Conservation (phyloP, 2,797 vertebrate genomes). For the Oophaga sylvatica region DNA sequence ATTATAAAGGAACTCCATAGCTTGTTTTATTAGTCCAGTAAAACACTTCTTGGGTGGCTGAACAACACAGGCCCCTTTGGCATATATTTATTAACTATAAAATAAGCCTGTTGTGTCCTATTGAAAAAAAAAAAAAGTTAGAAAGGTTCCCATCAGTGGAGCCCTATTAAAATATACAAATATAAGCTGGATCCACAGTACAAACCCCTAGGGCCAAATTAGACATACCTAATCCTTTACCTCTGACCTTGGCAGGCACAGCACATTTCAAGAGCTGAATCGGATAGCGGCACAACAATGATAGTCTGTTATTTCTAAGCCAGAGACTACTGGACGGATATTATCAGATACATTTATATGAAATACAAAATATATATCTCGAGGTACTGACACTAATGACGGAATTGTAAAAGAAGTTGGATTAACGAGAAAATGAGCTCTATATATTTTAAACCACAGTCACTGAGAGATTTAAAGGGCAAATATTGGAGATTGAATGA, state of each 20-base stretch:
- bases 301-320: conserved; percentile 48
- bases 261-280: conserved; percentile 53
- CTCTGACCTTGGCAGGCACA: conserved; percentile 58
- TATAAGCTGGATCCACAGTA: conserved; percentile 58
- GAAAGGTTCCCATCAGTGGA: conserved; percentile 59
- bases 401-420: conserved; percentile 26
- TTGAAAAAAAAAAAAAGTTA: conserved; percentile 57
- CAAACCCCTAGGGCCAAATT: conserved; percentile 60
- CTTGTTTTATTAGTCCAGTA: conserved; percentile 61
- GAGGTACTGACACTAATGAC: conserved; percentile 34
- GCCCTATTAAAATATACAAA: conserved; percentile 61
- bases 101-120: conserved; percentile 60
- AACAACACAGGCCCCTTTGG: conserved; percentile 56
- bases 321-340: conserved; percentile 48
- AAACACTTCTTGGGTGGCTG: conserved; percentile 62
- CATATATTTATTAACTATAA: conserved; percentile 60
- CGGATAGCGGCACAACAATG: conserved; percentile 48
- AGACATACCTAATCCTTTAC: conserved; percentile 62
- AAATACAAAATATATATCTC: conserved; percentile 48
- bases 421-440: conserved; percentile 23
- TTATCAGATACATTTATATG: conserved; percentile 40
- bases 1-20: conserved; percentile 58
- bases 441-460: neutral
- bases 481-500: neutral
- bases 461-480: conserved; percentile 2